These are phyloP conservation scores for Borostomias antarcticus DNA, from an alignment of 2,797 vertebrate species.

Conservation along the genomic window DNA sequence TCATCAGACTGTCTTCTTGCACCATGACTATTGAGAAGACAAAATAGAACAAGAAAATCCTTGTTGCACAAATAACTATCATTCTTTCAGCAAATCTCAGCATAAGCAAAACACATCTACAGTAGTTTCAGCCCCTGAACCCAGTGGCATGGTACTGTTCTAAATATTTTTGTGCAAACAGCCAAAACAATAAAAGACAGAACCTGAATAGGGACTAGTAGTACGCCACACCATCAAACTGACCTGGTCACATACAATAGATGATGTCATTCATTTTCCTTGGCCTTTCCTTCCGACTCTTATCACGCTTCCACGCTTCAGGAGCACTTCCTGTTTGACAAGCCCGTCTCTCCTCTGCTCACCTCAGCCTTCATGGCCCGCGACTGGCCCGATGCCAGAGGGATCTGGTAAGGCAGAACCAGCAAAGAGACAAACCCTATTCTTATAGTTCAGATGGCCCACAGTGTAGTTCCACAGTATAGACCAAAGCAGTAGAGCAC, in stretches of 20 bases:
- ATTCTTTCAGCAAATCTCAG: too few species aligned
- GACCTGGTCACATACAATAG: background rate
- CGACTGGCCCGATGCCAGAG: constrained; percentile 91
- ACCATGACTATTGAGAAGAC: too few species aligned
- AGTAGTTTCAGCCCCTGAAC: background rate
- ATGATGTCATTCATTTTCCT: background rate
- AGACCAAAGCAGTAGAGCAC: background rate
- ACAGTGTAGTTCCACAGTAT: background rate
- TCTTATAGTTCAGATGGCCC: background rate
- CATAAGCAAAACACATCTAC: too few species aligned
- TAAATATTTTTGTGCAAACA: too few species aligned
- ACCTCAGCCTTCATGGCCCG: constrained; percentile 91
- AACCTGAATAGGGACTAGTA: background rate
- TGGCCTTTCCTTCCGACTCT: constrained; percentile 42
- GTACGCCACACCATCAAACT: background rate
- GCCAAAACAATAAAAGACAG: background rate
- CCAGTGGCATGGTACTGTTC: background rate
- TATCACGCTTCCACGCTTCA: constrained; percentile 59
- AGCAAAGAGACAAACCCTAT: background rate
- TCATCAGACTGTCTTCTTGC: too few species aligned
- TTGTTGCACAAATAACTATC: too few species aligned
- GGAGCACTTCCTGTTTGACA: constrained; percentile 97
- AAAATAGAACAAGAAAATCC: too few species aligned
- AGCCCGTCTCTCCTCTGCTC: constrained; percentile 92
- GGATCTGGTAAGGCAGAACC: constrained; percentile 81